These are phyloP conservation scores for Silurus lanzhouensis DNA, from an alignment of 2,797 vertebrate species.

Conservation along the genomic window DNA sequence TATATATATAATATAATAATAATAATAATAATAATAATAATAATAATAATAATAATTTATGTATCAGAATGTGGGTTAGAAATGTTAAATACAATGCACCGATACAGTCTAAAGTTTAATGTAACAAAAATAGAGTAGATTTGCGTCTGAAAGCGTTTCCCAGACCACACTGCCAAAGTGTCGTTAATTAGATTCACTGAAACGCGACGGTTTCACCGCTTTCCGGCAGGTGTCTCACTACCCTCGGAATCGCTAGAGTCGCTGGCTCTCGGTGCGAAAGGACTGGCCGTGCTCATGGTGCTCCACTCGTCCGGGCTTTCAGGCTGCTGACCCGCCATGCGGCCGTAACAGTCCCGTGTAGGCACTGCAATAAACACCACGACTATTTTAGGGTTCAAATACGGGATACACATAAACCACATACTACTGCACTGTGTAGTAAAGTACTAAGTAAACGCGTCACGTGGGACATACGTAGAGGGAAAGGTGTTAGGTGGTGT, in stretches of 20 bases:
- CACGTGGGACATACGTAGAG: background rate
- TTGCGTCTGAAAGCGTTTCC: background rate
- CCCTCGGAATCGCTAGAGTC: constrained; percentile 51
- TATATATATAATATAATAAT: no score
- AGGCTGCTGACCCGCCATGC: constrained; percentile 59
- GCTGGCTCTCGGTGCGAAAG: constrained; percentile 33
- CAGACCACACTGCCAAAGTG: background rate
- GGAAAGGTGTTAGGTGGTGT: background rate
- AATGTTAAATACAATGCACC: background rate
- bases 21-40: no score
- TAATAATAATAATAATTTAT: no score
- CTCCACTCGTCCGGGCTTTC: constrained; percentile 59
- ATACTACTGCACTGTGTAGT: background rate
- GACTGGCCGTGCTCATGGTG: constrained; percentile 42
- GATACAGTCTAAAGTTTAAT: background rate
- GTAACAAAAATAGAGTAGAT: background rate
- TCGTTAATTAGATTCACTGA: background rate
- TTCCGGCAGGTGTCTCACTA: constrained; percentile 2
- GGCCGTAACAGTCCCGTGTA: constrained; percentile 56
- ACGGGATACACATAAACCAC: background rate
- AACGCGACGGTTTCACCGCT: constrained; percentile 25
- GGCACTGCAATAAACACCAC: constrained; percentile 65
- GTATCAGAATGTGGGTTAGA: no score
- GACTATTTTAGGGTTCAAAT: background rate
- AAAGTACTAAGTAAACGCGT: background rate